Base-by-base conservation (phyloP, 2,888 invertebrate genomes). In the Melinaea menophilus region DNA sequence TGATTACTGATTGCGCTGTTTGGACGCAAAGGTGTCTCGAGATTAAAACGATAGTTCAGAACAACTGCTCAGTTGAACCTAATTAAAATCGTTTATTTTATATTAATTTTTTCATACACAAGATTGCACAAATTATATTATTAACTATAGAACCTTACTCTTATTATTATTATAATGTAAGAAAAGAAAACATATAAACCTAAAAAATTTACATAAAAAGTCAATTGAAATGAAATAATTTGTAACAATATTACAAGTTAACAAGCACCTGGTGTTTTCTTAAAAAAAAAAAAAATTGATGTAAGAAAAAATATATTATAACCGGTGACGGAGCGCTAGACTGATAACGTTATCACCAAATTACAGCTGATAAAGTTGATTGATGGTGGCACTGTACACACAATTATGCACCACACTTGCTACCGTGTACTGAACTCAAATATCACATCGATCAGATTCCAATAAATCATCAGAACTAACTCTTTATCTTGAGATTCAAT, bases 331-430 rank as follows among this genome's bases (percentile, higher is more conserved):
- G 51, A 51, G 48, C 47, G 48, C 35, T 46, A 46, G 48, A 65
- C 63, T 63, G 70, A 70, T 71, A 70, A 55, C 59, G 31, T 69
- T 69, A 72, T 72, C 71, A 72, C 61, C 56, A 71, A 71, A 72
- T 72, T 72, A 71, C 69, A 51, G 56, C 57, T 55, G 72, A 71
- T 72, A 70, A 55, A 47, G 61, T 57, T 72, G 70, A 72, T 71
- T 64, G 71, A 71, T 72, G 62, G 63, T 67, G 63, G 63, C 63
- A 62, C 34, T 59, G 61, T 58, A 62, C 67, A 71, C 68, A 72
- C 66, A 69, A 65, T 66, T 63, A 62, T 65, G 63, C 68, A 55
- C 12, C 37, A 13, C 47, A 45, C 57, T 63, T 58, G 63, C 59
- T 63, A 64, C 68, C 37, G 46, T 51, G 51, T 31, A 9, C 51